Base-by-base conservation (phyloP, 1,140 invertebrate genomes). In the Macrobrachium rosenbergii region DNA sequence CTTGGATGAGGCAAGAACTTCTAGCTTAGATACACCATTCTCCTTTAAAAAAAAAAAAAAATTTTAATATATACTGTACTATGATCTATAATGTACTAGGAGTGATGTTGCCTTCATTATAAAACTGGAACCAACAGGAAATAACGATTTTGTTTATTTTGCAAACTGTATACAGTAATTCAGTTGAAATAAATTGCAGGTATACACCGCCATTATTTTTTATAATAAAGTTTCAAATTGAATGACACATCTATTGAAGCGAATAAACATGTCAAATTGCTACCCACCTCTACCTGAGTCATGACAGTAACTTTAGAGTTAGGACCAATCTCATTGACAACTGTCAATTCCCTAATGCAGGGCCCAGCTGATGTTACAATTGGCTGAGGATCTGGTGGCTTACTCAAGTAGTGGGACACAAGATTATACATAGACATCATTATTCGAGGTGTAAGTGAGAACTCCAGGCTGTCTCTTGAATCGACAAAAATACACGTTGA, bases 401-500 rank as follows among this genome's bases (percentile, higher is more conserved):
- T 80, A 19, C 64, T 59, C 2, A 88, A 52, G 59, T 80, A 88
- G 37, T 84, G 82, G 21, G 58, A 58, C 0, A 80, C 75, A 37
- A 88, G 64, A 28, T 60, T 58, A 16, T 60, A 73, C 52, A 88
- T 37, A 19, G 87, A 59, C 19, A 37, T 83, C 81, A 88, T 79
- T 10, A 77, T 82, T 14, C 93, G 92, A 60, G 93, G 94, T 2
- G 95, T 95, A n/a, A 96, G 81, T 6, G 95, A 96, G 7, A 96
- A 90, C 90, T 95, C 94, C 7, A 97, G 91, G 59, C 93, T 92
- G 77, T 96, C 94, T 82, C 94, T 93, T 2, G 94, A 94, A 87
- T 95, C 94, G 11, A 96, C 90, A 21, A 95, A 92, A 11, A 96
- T 90, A 90, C 96, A 96, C 0, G 93, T 94, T 23, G 95, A 95